These are phyloP conservation scores for Drosophila jambulina DNA, from an alignment of 1,140 invertebrate genomes.

Conservation along the genomic window DNA sequence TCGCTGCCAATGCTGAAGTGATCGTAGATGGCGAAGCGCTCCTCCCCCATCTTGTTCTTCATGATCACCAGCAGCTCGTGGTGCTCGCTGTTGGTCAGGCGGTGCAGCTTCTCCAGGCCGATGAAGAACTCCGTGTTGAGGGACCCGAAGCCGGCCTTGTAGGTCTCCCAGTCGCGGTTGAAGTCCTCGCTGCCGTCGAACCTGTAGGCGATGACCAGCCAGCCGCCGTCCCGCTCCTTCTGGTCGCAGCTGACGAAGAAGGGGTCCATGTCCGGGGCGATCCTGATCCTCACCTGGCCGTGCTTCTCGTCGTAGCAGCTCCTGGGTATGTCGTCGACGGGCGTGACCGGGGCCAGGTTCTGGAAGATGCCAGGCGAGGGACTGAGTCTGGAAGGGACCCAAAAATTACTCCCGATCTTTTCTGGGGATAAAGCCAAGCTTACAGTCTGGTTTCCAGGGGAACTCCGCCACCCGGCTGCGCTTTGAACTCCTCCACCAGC, in stretches of 20 bases:
- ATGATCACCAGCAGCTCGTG: constrained; percentile 88
- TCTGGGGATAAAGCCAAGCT: neutral
- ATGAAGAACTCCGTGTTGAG: constrained; percentile 88
- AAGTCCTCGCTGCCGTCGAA: constrained; percentile 88
- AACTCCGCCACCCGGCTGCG: neutral
- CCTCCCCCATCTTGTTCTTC: constrained; percentile 86
- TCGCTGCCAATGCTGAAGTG: constrained; percentile 88
- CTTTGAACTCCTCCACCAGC: constrained; percentile 54
- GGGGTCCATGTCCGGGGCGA: constrained; percentile 69
- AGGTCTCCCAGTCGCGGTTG: constrained; percentile 87
- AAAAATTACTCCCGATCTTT: neutral
- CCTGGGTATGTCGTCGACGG: constrained; percentile 36
- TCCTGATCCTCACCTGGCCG: constrained; percentile 47
- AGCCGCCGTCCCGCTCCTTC: constrained; percentile 86
- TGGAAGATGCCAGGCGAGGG: neutral
- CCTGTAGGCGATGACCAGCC: constrained; percentile 88
- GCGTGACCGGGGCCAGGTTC: neutral
- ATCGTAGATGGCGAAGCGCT: constrained; percentile 87
- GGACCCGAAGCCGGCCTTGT: constrained; percentile 88
- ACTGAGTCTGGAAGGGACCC: neutral
- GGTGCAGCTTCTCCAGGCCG: constrained; percentile 87
- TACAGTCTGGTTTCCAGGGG: constrained; percentile 32
- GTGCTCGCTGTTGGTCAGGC: constrained; percentile 86
- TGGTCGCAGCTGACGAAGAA: constrained; percentile 88
- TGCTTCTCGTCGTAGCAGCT: constrained; percentile 58